These are phyloP conservation scores for Clitarchus hookeri DNA, from an alignment of 2,888 invertebrate genomes.

Conservation along the genomic window DNA sequence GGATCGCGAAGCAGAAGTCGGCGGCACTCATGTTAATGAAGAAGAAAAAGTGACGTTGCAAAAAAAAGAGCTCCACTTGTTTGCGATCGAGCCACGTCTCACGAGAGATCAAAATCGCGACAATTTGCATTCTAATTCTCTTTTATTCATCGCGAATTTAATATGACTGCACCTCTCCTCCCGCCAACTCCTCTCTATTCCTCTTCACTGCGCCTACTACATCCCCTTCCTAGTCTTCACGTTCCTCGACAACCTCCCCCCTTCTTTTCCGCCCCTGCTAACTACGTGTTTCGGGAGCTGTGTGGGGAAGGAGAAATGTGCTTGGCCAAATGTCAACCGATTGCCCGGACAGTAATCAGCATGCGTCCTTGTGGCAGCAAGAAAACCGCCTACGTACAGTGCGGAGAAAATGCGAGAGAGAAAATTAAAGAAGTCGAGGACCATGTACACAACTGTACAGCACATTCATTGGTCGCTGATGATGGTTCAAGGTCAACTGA, in stretches of 20 bases:
- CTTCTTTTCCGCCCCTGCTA: neutral
- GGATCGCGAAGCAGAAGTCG: neutral
- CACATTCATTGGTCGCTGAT: no score
- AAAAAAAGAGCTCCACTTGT: neutral
- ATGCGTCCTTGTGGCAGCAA: neutral
- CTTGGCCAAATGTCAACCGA: slow-evolving; percentile 18
- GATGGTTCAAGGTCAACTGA: no score
- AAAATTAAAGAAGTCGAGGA: no score
- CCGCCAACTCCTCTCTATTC: neutral
- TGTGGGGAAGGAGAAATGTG: neutral
- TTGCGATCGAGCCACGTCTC: neutral
- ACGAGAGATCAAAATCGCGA: neutral
- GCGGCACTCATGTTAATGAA: neutral
- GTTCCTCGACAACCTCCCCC: neutral
- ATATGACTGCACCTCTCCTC: neutral
- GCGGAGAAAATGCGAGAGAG: neutral
- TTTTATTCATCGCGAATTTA: slow-evolving; percentile 19
- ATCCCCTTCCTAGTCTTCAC: neutral
- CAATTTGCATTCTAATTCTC: slow-evolving; percentile 24
- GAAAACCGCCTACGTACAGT: neutral
- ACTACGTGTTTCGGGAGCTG: neutral
- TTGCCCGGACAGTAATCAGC: neutral
- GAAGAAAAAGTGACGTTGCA: neutral
- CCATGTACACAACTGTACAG: no score
- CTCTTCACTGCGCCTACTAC: neutral